These are phyloP conservation scores for Drosophila bocki DNA, from an alignment of 1,140 invertebrate species.

Conservation along the genomic window DNA sequence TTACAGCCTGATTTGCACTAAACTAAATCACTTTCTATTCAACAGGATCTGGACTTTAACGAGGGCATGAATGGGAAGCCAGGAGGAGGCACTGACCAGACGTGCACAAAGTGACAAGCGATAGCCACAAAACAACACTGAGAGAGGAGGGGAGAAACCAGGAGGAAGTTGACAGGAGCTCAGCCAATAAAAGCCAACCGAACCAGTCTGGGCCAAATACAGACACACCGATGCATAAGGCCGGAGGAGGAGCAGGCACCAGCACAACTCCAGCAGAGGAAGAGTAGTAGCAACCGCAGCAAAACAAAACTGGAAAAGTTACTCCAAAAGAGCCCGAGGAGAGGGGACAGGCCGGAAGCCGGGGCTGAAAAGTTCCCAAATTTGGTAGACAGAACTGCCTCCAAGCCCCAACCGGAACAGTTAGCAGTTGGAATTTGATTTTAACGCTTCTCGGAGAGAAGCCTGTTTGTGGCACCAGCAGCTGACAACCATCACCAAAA, in stretches of 20 bases:
- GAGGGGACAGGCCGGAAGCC: conserved; percentile 18
- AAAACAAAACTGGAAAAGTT: conserved; percentile 71
- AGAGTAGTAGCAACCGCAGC: conserved; percentile 55
- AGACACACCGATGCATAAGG: conserved; percentile 61
- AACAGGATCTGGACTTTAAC: conserved; percentile 52
- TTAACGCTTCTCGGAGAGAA: conserved; percentile 53
- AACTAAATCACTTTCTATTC: conserved; percentile 81
- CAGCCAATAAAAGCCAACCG: conserved; percentile 71
- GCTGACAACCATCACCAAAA: conserved; percentile 31
- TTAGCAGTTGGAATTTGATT: conserved; percentile 75
- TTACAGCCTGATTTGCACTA: conserved; percentile 49
- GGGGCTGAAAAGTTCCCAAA: conserved; percentile 68
- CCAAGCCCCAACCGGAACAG: conserved; percentile 49
- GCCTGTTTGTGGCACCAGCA: conserved; percentile 30
- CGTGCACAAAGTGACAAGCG: conserved; percentile 34
- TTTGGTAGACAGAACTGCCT: conserved; percentile 57
- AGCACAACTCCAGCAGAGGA: conserved; percentile 35
- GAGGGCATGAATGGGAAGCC: conserved; percentile 3
- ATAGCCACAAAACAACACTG: conserved; percentile 46
- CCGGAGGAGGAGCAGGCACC: conserved; percentile 35
- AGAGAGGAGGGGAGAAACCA: conserved; percentile 11
- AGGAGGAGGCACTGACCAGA: conserved; percentile 4
- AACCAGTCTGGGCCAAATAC: conserved; percentile 42
- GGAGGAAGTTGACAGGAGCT: conserved; percentile 37
- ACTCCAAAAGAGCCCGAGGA: conserved; percentile 3